Conservation (phyloP, 2,797 vertebrate genomes). For the Muscicapa comitata region DNA sequence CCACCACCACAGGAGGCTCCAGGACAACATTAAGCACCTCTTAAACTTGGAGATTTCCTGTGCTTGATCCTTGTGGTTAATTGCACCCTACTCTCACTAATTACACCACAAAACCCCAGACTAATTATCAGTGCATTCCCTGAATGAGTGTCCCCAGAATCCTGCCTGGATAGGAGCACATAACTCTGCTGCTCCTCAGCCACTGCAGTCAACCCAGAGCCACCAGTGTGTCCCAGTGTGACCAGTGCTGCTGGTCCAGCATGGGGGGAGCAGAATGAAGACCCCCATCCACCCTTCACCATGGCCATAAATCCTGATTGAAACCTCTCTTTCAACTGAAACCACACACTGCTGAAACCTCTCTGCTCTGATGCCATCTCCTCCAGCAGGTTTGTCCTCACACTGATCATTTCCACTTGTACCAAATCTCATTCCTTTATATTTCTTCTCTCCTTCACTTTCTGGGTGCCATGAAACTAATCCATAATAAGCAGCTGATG, state of each 20-base stretch:
- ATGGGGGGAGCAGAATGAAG: background rate
- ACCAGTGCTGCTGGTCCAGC: background rate
- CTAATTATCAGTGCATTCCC: background rate
- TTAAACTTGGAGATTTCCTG: background rate
- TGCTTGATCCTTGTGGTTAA: background rate
- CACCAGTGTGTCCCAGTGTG: background rate
- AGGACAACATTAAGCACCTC: background rate
- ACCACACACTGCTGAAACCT: background rate
- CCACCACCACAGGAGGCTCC: fast-evolving
- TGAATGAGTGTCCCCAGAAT: background rate
- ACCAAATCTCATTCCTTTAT: background rate
- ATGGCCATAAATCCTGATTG: fast-evolving
- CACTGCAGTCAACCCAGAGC: background rate
- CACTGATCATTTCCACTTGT: background rate
- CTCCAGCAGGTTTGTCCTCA: background rate
- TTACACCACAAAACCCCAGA: background rate
- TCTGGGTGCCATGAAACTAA: background rate
- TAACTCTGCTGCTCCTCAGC: background rate
- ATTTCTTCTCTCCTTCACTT: background rate
- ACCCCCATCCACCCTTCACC: background rate
- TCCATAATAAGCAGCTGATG: background rate
- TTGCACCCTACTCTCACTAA: background rate
- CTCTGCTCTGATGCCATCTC: background rate
- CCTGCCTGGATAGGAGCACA: background rate
- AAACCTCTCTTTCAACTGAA: background rate